Base-by-base conservation (phyloP, 2,888 invertebrate species). In the Melieria picta region DNA sequence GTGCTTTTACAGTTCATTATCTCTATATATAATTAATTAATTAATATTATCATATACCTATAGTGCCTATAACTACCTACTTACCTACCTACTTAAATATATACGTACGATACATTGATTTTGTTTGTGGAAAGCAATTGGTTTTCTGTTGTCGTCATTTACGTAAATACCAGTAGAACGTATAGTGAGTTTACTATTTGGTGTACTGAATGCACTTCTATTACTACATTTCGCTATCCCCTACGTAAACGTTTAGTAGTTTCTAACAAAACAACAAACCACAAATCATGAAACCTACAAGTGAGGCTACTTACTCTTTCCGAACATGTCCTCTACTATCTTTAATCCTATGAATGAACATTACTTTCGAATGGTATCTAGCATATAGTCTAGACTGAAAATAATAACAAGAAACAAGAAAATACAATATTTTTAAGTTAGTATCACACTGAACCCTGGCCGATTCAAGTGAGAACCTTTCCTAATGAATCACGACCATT, bases 1-100 rank as follows among this genome's bases (percentile, higher is more conserved):
- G 81, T 83, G 80, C 80, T 77, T 79, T 79, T 79, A 76, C 67
- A 79, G 74, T 77, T 75, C 61, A 72, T 72, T 77, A 30, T 30
- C 30, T 9, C 47, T 52, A 9, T 70, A 60, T 46, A 16, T 16
- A 16, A 16, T 50, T 70, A 63, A 45, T 45, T 16, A 16, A 63
- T 46, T 45, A 63, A 16, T 62, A 45, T 7, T 62, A 62, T 11
- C 16, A 52, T 50, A 50, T 58, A 66, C 48, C 56, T 61, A 55
- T 43, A 55, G 65, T 61, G 13, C 61, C 11, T 16, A 30, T 2
- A 30, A 30, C 48, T 46, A 70, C 4, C 55, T 68, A 61, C 65
- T 67, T 68, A 68, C 45, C 48, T 57, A 62, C 30, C n/a, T 65
- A 45, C 57, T 46, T 48, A 10, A 64, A 46, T 61, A 55, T 46